Base-by-base conservation (phyloP, 2,888 invertebrate genomes). In the Hirudinaria manillensis region DNA sequence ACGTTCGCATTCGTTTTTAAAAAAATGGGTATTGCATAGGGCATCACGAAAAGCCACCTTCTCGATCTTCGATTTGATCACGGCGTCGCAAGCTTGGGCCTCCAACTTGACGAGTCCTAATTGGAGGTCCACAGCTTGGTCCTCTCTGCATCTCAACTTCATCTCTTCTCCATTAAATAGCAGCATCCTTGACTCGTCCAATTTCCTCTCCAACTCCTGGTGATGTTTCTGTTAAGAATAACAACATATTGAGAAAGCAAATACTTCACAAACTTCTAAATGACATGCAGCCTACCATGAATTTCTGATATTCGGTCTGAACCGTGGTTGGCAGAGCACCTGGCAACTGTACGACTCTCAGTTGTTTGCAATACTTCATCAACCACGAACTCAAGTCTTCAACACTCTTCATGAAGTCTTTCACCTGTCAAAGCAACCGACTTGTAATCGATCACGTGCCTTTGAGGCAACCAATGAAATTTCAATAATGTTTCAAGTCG, bases 251-350 rank as follows among this genome's bases (percentile, higher is more conserved):
- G 38, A 66, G 24, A 24, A 66, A 65, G 36, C 45, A 45, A 24
- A 24, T 27, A 36, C 27, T 71, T 1, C 3, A 38, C 53, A 51
- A 68, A 13, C 29, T 24, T 27, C 19, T 19, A 61, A 61, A 27
- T 29, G 29, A 4, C 19, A 7, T 16, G 61, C 61, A 61, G 19
- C 13, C 36, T 13, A 77, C 77, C 76, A 82, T 79, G 79, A 83
- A 84, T 45, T 81, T 81, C 27, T 83, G 81, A 78, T 82, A 82
- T 78, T 85, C 83, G 68, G 79, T 79, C 74, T 82, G 81, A 16
- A 84, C 82, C 6, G 84, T 83, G 56, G 84, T 83, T 10, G 84
- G 84, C 56, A 84, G 78, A 29, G 84, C 85, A n/a, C 84, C 85
- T 77, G 84, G 82, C 4, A 84, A 83, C 19, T 81, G 77, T 7